Percentiles rank a stretch among this genome's conserved stretches.
Evolutionary conservation across 2,113 vertebrate genomes (phyloP).

Genomic region (Pollachius pollachius): DNA sequence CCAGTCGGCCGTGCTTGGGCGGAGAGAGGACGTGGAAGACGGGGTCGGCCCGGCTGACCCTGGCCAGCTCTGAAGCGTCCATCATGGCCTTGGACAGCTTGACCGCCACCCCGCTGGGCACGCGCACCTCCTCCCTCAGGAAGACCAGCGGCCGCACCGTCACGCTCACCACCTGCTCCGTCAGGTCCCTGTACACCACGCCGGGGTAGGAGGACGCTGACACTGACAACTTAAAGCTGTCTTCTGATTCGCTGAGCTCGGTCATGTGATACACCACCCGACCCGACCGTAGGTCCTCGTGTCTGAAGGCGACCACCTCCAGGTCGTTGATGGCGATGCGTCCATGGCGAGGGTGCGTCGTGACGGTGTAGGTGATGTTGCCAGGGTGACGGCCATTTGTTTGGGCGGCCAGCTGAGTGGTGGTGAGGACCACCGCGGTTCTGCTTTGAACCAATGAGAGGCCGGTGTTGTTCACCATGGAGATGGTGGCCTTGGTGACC

Average conservation of each 20-base stretch:
- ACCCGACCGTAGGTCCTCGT: constrained; percentile 75
- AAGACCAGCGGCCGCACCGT: constrained; percentile 74
- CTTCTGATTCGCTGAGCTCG: constrained; percentile 73
- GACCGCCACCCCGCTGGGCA: constrained; percentile 74
- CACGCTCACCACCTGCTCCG: constrained; percentile 74
- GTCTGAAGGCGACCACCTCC: constrained; percentile 74
- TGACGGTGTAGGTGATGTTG: constrained; percentile 78
- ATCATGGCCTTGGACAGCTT: constrained; percentile 79
- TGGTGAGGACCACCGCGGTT: constrained; percentile 73
- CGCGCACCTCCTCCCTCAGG: constrained; percentile 61
- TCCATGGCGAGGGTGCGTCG: constrained; percentile 74
- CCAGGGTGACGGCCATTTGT: constrained; percentile 75
- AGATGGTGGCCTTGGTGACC: constrained; percentile 74
- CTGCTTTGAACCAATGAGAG: constrained; percentile 80
- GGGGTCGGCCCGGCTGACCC: constrained; percentile 79
- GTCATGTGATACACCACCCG: constrained; percentile 81
- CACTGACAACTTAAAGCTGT: constrained; percentile 77
- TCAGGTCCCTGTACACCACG: constrained; percentile 71
- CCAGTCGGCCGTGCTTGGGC: constrained; percentile 77
- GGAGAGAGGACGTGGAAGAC: constrained; percentile 78
- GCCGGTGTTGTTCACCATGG: constrained; percentile 79
- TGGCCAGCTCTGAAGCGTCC: constrained; percentile 81
- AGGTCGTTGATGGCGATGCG: constrained; percentile 73
- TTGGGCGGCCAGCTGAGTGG: constrained; percentile 75
- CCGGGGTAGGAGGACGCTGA: constrained; percentile 66